Base-by-base conservation (phyloP, 2,113 vertebrate species). In the Larimichthys polyactis region DNA sequence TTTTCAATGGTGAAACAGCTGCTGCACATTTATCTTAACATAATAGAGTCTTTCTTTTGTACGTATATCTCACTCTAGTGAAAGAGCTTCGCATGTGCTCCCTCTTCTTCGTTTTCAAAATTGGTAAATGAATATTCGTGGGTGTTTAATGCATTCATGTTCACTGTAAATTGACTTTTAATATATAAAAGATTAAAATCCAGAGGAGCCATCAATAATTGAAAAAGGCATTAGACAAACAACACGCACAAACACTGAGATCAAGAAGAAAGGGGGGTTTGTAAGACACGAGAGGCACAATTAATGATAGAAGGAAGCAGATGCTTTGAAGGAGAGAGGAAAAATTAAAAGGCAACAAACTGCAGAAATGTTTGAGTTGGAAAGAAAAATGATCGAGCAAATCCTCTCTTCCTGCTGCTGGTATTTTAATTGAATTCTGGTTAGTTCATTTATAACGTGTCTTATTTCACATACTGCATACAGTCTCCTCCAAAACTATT, bases 141-240 rank as follows among this genome's bases (percentile, higher is more conserved):
- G 74, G 78, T 76, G 59, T 89, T 89, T 89, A 81, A 87, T 89
- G 71, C 46, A 63, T 70, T 77, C 32, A 55, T 79, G 66, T 79
- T 84, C 54, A 22, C 71, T 62, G 74, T 59, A 84, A 87, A 86
- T 87, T 88, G 65, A 75, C 80, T 87, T 89, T 87, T 90, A 90
- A 88, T 86, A 75, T 79, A 77, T 57, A 78, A 89, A 88, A 91
- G 75, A 91, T 86, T 86, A 83, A 79, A 87, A 86, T 84, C 75
- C 68, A 71, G 74, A 84, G 22, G 64, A 79, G 19, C 49, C 76
- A 81, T 90, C 71, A 59, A 89, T 86, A 87, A 87, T 86, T 87
- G 67, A 91, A 88, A 67, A 65, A 72, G n/a, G 66, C 82, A 86
- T 90, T 84, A 71, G 80, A 54, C 59, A 80, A 85, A 83, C 68